Conservation (phyloP, 1,140 invertebrate species). For the Cardiocondyla obscurior region DNA sequence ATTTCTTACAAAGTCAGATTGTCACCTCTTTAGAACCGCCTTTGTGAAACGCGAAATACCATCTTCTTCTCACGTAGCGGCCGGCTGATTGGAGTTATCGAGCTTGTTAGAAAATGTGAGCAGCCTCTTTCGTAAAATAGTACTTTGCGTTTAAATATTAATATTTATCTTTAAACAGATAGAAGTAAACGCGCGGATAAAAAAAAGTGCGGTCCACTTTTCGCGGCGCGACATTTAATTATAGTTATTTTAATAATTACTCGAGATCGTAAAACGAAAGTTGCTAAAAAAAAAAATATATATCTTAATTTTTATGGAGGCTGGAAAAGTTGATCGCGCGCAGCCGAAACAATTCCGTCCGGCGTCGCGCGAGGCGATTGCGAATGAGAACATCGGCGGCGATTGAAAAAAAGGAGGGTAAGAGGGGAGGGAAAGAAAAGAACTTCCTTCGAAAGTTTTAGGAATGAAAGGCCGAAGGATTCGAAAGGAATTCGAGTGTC, state of each 20-base stretch:
- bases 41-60: not conserved
- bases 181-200: too few relatives aligned
- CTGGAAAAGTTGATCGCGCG: not conserved
- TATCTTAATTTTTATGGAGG: too few relatives aligned
- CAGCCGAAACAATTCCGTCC: not conserved
- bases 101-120: not conserved
- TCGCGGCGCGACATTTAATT: too few relatives aligned
- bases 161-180: too few relatives aligned
- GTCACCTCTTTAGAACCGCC: constrained; percentile 5
- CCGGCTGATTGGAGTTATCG: not conserved
- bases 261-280: too few relatives aligned
- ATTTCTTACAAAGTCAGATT: not conserved
- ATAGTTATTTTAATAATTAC: too few relatives aligned
- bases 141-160: too few relatives aligned
- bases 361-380: not conserved
- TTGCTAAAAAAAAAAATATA: too few relatives aligned
- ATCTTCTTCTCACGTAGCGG: not conserved
- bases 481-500: constrained; percentile 71
- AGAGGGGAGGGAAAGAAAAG: constrained; percentile 29
- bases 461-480: constrained; percentile 4
- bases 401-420: constrained; percentile 8
- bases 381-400: not conserved
- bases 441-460: constrained; percentile 15
- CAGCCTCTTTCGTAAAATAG: too few relatives aligned
- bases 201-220: not conserved